phyloP scores from a whole-genome alignment of 2,888 invertebrate species.

The Dynastes maya region DNA sequence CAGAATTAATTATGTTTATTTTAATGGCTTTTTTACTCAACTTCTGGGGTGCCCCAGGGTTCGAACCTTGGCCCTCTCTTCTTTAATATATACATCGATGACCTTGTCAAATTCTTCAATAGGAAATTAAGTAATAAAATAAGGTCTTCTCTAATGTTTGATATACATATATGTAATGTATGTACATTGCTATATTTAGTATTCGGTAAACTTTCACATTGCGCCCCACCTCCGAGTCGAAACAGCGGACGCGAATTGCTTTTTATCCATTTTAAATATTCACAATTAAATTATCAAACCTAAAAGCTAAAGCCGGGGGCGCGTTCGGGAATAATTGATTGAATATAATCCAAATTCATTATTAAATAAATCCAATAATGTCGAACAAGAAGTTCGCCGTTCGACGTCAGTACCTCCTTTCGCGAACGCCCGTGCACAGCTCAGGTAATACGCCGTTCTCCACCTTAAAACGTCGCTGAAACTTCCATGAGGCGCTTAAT shows the following conservation, averaged over 20 bases:
- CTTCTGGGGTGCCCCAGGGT: too few species aligned
- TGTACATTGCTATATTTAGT: too few species aligned
- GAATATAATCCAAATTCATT: conserved; percentile 24
- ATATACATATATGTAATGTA: too few species aligned
- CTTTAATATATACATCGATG: too few species aligned
- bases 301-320: background rate
- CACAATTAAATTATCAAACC: background rate
- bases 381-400: conserved; percentile 1
- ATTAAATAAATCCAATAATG: conserved; percentile 37
- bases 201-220: too few species aligned
- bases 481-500: conserved; percentile 40
- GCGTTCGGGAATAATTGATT: conserved; percentile 20
- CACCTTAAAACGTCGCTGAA: conserved; percentile 24
- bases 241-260: background rate
- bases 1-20: too few species aligned
- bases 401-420: conserved; percentile 13
- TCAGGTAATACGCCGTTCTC: conserved; percentile 4
- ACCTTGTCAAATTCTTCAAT: too few species aligned
- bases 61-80: too few species aligned
- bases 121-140: too few species aligned
- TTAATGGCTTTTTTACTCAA: too few species aligned
- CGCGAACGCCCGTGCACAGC: background rate
- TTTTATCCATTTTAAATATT: conserved; percentile 5
- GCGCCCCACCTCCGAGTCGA: too few species aligned
- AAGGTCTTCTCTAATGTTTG: too few species aligned